phyloP scores from a whole-genome alignment of 2,113 vertebrate genomes.

The Butorides virescens region DNA sequence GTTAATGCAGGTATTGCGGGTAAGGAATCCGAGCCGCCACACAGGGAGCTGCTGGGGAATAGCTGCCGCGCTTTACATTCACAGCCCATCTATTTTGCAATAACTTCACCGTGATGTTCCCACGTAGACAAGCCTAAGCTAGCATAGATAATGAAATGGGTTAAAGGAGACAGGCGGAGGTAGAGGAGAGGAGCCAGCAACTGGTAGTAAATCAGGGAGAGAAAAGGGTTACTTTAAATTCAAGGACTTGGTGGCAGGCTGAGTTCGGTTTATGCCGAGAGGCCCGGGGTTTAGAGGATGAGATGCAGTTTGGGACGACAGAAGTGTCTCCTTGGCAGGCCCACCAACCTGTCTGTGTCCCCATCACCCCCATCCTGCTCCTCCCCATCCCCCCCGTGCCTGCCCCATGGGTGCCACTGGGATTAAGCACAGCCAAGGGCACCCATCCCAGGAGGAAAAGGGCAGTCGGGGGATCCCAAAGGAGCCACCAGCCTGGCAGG shows the following conservation, averaged over 20 bases:
- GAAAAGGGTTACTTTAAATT: constrained; percentile 44
- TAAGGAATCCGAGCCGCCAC: background rate
- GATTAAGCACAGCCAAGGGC: background rate
- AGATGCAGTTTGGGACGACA: background rate
- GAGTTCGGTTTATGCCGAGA: background rate
- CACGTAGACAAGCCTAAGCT: constrained; percentile 69
- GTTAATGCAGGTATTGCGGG: background rate
- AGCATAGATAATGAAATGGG: constrained; percentile 70
- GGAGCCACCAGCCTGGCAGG: background rate
- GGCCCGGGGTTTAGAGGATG: background rate
- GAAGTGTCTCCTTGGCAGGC: background rate
- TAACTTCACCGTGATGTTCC: constrained; percentile 60
- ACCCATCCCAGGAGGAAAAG: background rate
- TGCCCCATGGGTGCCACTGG: background rate
- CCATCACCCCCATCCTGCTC: background rate
- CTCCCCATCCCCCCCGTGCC: background rate
- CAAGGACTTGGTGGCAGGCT: constrained; percentile 26
- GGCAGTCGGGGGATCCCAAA: background rate
- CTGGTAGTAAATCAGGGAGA: constrained; percentile 52
- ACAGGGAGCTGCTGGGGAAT: constrained; percentile 44
- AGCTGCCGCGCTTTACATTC: constrained; percentile 51
- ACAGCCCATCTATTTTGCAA: constrained; percentile 68
- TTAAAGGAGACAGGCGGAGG: constrained; percentile 63
- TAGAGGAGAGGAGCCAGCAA: constrained; percentile 59
- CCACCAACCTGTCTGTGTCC: background rate